Evolutionary conservation across 2,888 invertebrate species (phyloP).

Genomic region (Brenthis daphne): DNA sequence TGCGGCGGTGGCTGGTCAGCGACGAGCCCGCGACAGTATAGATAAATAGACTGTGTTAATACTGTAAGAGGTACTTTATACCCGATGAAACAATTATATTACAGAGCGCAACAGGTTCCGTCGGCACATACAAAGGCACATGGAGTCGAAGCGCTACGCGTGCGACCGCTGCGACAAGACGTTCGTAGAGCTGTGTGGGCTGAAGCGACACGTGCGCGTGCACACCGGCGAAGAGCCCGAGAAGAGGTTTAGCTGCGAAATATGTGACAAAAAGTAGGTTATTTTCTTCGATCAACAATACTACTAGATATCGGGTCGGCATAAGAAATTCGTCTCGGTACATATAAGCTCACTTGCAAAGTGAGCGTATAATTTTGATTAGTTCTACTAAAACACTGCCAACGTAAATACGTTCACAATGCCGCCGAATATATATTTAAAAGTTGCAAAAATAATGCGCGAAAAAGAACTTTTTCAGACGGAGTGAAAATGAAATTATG

Average conservation of each 20-base stretch:
- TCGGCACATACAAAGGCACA: slow-evolving; percentile 79
- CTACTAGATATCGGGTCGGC: too few relatives aligned
- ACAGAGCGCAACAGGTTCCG: slow-evolving; percentile 61
- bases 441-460: too few relatives aligned
- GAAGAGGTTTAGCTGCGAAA: slow-evolving; percentile 72
- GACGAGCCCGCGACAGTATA: slow-evolving; percentile 63
- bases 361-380: too few relatives aligned
- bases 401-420: too few relatives aligned
- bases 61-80: background rate
- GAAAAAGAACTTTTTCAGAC: too few relatives aligned
- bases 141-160: slow-evolving; percentile 73
- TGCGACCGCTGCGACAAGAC: slow-evolving; percentile 76
- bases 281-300: too few relatives aligned
- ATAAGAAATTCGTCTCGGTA: too few relatives aligned
- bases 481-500: too few relatives aligned
- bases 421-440: too few relatives aligned
- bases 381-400: too few relatives aligned
- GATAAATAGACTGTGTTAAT: too few relatives aligned
- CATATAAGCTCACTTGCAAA: too few relatives aligned
- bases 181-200: slow-evolving; percentile 78
- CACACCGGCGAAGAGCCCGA: slow-evolving; percentile 77
- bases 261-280: slow-evolving; percentile 75
- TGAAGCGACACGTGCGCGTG: slow-evolving; percentile 75
- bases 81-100: slow-evolving; percentile 1
- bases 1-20: slow-evolving; percentile 72